These are phyloP conservation scores for Gavialis gangeticus DNA, from an alignment of 2,113 vertebrate genomes.

Conservation along the genomic window DNA sequence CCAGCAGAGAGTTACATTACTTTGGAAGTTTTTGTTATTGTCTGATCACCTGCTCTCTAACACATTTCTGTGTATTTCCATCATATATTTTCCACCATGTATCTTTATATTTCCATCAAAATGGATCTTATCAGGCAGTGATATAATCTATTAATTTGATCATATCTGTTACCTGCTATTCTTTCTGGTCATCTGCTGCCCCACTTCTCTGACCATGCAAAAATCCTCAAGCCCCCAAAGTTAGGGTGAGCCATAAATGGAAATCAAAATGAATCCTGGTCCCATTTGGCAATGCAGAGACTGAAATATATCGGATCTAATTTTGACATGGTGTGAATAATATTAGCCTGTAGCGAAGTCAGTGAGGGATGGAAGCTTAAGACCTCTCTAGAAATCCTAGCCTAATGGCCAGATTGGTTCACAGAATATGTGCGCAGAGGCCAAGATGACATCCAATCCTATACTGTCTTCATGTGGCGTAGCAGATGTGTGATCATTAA, in stretches of 20 bases:
- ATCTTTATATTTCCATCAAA: too few relatives aligned
- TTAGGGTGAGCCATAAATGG: neutral
- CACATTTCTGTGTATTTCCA: neutral
- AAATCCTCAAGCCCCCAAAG: neutral
- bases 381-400: neutral
- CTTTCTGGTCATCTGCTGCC: neutral
- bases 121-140: too few relatives aligned
- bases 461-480: neutral
- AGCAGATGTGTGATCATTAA: neutral
- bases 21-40: neutral
- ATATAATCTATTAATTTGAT: too few relatives aligned
- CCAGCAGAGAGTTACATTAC: neutral
- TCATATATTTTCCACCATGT: too few relatives aligned
- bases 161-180: neutral
- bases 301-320: neutral
- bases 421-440: neutral
- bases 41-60: neutral
- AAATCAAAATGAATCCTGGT: neutral
- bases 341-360: neutral
- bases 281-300: neutral
- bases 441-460: neutral
- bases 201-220: neutral
- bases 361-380: neutral
- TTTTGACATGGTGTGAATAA: neutral
- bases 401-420: neutral